Percentiles rank a stretch among this genome's conserved stretches.
Evolutionary conservation across 2,113 vertebrate species (phyloP).

Genomic region (Miniopterus natalensis): DNA sequence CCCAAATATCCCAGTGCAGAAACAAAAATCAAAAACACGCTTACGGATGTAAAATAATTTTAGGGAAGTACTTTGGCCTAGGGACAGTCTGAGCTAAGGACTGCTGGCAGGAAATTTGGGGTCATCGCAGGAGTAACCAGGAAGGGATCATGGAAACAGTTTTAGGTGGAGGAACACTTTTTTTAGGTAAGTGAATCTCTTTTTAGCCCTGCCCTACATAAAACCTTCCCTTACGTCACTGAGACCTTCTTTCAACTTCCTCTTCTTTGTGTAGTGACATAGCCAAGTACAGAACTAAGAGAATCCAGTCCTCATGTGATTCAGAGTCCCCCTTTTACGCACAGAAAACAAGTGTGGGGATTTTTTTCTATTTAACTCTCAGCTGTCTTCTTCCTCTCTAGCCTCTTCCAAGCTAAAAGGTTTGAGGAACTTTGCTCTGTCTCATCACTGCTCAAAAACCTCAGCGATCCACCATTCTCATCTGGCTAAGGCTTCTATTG

Average conservation of each 20-base stretch:
- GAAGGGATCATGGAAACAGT: constrained; percentile 8
- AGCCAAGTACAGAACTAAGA: constrained; percentile 8
- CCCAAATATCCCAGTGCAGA: background rate
- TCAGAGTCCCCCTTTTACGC: constrained; percentile 58
- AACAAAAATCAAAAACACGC: background rate
- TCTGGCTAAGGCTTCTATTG: background rate
- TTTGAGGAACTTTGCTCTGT: background rate
- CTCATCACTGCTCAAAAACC: background rate
- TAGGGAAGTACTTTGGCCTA: background rate
- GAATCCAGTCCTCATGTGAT: constrained; percentile 32
- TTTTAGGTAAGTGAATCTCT: constrained; percentile 38
- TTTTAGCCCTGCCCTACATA: background rate
- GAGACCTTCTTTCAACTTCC: constrained; percentile 65
- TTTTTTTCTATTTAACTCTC: background rate
- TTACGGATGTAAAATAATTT: background rate
- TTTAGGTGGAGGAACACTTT: background rate
- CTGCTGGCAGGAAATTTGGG: background rate
- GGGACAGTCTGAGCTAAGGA: background rate
- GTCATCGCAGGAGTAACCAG: background rate
- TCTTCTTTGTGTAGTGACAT: constrained; percentile 10
- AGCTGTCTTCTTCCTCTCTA: background rate
- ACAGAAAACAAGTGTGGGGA: constrained; percentile 50
- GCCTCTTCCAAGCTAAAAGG: background rate
- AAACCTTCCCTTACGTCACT: constrained; percentile 57
- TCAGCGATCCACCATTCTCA: background rate